Evolutionary conservation across 2,113 vertebrate genomes (phyloP).

Genomic region (Mustela lutreola): DNA sequence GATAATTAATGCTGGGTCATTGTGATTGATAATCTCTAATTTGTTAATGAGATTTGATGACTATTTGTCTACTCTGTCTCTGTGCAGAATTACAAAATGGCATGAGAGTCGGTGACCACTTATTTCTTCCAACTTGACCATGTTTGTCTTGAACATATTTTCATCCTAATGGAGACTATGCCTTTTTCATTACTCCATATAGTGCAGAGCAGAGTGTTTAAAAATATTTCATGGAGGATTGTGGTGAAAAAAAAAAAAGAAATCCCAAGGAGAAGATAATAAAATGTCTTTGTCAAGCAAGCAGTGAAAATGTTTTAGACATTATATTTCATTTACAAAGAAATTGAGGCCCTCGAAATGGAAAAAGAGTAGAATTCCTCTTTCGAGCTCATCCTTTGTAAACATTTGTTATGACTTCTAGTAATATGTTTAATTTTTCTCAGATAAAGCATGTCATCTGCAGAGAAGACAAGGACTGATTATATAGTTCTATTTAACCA

Average conservation of each 20-base stretch:
- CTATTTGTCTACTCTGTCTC: constrained; percentile 75
- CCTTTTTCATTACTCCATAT: neutral
- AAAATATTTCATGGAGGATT: constrained; percentile 46
- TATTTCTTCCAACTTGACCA: constrained; percentile 58
- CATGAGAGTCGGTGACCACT: constrained; percentile 66
- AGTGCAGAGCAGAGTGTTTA: neutral
- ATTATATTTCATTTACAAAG: constrained; percentile 27
- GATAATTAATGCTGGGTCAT: constrained; percentile 27
- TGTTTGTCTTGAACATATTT: constrained; percentile 75
- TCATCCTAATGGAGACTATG: neutral
- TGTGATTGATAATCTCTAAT: constrained; percentile 70
- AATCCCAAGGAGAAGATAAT: neutral
- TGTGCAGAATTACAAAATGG: constrained; percentile 70
- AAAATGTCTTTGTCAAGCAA: constrained; percentile 56
- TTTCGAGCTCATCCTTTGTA: constrained; percentile 44
- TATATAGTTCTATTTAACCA: constrained; percentile 52
- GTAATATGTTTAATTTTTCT: constrained; percentile 53
- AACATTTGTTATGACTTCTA: constrained; percentile 71
- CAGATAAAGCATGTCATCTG: constrained; percentile 60
- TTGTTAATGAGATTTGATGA: constrained; percentile 71
- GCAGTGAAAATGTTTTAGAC: neutral
- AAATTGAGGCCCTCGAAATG: constrained; percentile 48
- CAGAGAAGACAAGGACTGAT: constrained; percentile 51
- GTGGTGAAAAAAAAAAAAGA: neutral
- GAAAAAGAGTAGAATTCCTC: constrained; percentile 34